phyloP scores from a whole-genome alignment of 2,113 vertebrate genomes.

The Neofelis nebulosa region DNA sequence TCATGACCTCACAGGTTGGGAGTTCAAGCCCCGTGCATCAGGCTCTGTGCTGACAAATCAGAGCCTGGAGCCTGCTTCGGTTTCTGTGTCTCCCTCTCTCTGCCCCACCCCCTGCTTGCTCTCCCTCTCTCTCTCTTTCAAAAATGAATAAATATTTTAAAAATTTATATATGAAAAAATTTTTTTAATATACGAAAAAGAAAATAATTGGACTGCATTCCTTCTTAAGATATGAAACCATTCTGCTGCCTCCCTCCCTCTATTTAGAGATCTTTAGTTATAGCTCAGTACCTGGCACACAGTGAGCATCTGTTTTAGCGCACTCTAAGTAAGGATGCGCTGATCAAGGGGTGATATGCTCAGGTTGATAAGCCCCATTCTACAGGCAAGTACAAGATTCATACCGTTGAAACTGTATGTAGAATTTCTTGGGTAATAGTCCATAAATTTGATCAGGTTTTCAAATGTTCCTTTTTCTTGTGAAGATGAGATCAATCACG shows the following conservation, averaged over 20 bases:
- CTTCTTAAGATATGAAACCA: background rate
- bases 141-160: too few species aligned
- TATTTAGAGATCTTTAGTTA: background rate
- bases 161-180: background rate
- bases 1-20: too few species aligned
- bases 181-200: background rate
- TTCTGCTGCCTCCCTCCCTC: background rate
- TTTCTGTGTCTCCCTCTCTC: too few species aligned
- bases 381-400: background rate
- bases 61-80: too few species aligned
- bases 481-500: background rate
- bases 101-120: too few species aligned
- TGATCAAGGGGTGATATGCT: background rate
- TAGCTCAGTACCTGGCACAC: background rate
- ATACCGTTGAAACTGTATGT: background rate
- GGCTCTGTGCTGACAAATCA: too few species aligned
- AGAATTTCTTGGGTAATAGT: background rate
- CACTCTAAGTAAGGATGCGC: background rate
- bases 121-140: too few species aligned
- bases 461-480: background rate
- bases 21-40: too few species aligned
- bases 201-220: background rate
- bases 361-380: background rate
- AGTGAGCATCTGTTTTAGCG: background rate
- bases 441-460: conserved; percentile 3